Evolutionary conservation across 2,888 invertebrate genomes (phyloP).

Genomic region (Tachina fera): DNA sequence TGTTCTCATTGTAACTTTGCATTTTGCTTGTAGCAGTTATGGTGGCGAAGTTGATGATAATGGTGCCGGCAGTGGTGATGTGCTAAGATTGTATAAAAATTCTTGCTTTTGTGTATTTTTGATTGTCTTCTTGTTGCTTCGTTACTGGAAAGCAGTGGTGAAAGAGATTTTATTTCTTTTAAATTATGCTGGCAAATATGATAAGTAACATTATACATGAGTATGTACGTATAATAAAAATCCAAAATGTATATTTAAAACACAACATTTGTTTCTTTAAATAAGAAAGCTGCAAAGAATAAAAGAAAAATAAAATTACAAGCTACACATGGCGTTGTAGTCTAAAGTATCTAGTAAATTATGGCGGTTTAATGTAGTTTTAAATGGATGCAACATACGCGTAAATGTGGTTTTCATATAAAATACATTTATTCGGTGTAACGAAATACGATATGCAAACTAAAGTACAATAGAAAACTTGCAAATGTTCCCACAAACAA

Average conservation of each 20-base stretch:
- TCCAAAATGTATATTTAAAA: conserved; percentile 42
- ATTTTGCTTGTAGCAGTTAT: neutral
- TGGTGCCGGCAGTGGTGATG: conserved; percentile 18
- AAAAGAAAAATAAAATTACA: conserved; percentile 23
- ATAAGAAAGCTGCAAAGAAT: neutral
- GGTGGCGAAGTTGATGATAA: neutral
- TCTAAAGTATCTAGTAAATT: conserved; percentile 64
- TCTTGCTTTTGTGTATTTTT: conserved; percentile 30
- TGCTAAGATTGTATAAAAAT: conserved; percentile 46
- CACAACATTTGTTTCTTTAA: conserved; percentile 28
- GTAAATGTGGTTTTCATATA: conserved; percentile 60
- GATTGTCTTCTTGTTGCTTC: conserved; percentile 35
- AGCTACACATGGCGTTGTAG: conserved; percentile 66
- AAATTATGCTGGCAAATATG: conserved; percentile 62
- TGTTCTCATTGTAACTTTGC: conserved; percentile 26
- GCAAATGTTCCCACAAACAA: neutral
- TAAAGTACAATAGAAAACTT: conserved; percentile 34
- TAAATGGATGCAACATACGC: conserved; percentile 66
- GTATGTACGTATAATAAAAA: neutral
- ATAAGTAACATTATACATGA: conserved; percentile 40
- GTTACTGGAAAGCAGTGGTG: conserved; percentile 9
- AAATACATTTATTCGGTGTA: conserved; percentile 31
- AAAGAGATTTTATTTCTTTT: conserved; percentile 54
- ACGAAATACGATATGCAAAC: conserved; percentile 51
- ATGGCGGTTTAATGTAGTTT: conserved; percentile 70